Base-by-base conservation (phyloP, 2,888 invertebrate species). In the Drosophila koepferae region DNA sequence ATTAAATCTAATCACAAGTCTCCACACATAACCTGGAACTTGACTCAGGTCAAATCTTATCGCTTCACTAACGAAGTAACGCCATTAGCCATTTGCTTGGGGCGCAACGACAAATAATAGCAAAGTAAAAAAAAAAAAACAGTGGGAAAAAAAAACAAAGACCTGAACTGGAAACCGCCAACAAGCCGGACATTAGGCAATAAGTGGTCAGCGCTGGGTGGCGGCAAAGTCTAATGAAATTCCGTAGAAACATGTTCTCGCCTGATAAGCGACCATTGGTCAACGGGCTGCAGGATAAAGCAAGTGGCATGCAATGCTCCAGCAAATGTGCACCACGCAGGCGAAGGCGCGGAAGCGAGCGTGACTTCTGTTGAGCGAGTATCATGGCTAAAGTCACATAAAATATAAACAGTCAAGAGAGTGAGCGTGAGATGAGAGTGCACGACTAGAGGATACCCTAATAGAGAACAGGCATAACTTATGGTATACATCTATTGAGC, bases 181-280 rank as follows among this genome's bases (percentile, higher is more conserved):
- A 88, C 82, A 80, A 84, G 81, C 77, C 76, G 68, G 67, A 67
- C 74, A 83, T 89, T 86, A 80, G 66, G 71, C 74, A 54, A 71
- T 68, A 79, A 76, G 43, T 71, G 59, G 49, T 12, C 31, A 3
- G n/a, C 49, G 74, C 43, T 65, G 56, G 49, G 49, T 7, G 18
- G 49, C 49, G 12, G 49, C 49, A 61, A 70, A 70, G 75, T 79
- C 66, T 78, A 78, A 77, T 77, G 77, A 90, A 90, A 90, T 90
- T 90, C 86, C 82, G 76, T 62, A 75, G 86, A 90, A 90, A 84
- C 90, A 90, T 90, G 91, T 90, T 90, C 85, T 90, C 91, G 90
- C 91, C 90, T 90, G 90, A 90, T 90, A 90, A 90, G 90, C 75
- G 70, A 60, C 82, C 89, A 90, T 90, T 90, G 91, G 87, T 90